Base-by-base conservation (phyloP, 2,888 invertebrate species). In the Eumacrocentrus americanus region DNA sequence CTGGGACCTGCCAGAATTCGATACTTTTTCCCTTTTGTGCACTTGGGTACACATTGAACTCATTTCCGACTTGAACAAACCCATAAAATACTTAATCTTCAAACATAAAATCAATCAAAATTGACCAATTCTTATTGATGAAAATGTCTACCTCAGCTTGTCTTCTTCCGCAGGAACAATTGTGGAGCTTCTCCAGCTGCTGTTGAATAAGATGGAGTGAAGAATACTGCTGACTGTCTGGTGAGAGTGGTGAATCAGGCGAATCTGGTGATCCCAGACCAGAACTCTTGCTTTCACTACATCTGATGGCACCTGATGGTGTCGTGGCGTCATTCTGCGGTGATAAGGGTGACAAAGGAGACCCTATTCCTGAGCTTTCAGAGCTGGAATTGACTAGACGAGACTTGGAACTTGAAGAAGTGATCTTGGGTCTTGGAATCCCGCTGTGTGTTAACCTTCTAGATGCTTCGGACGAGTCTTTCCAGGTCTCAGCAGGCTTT, bases 351-450 rank as follows among this genome's bases (percentile, higher is more conserved):
- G 77, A 77, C 34, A 76, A 62, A 3, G 76, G 77, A n/a, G 77
- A 77, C 14, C 72, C 76, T 9, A 77, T 73, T 3, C 77, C 77
- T 2, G 77, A 77, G 61, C 77, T 77, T 53, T 77, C 77, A 1
- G 77, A 77, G 35, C 76, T 77, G 3, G 77, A 77, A 62, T 73
- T 76, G 46, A 71, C 75, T 18, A 77, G 40, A 12, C 68, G 64
- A 25, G 57, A 51, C 47, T 58, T 60, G 5, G 69, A 67, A 4
- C 52, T 63, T 3, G 67, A 67, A 38, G 58, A 55, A 5, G 61
- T 61, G 34, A 66, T 55, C 55, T 60, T 74, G 0, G 63, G 62
- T 55, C 64, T 71, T 1, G 76, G 76, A 51, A 76, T 76, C 34
- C 71, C 63, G 58, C 72, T 76, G 20, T 44, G 56, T 37, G 61